Conservation (phyloP, 2,113 vertebrate genomes). For the Sus scrofa region DNA sequence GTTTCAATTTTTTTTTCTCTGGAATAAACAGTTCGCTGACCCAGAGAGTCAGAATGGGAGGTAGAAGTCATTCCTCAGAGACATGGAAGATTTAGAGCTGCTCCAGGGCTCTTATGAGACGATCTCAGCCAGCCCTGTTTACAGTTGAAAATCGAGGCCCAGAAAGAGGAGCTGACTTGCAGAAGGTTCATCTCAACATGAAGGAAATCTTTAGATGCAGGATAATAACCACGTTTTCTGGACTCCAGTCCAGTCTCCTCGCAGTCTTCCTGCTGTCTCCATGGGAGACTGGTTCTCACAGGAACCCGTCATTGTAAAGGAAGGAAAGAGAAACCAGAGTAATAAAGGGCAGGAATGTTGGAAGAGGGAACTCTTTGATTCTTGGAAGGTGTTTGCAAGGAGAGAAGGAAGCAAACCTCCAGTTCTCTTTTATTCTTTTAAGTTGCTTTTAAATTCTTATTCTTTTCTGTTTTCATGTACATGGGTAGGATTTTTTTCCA, state of each 20-base stretch:
- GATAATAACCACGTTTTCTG: background rate
- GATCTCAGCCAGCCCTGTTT: background rate
- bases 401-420: background rate
- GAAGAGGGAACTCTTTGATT: background rate
- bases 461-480: slow-evolving; percentile 35
- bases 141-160: background rate
- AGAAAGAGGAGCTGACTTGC: background rate
- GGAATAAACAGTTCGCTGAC: background rate
- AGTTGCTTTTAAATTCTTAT: background rate
- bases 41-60: background rate
- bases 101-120: background rate
- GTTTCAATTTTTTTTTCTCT: background rate
- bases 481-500: background rate
- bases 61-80: background rate
- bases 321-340: background rate
- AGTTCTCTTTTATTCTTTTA: background rate
- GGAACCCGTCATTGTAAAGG: background rate
- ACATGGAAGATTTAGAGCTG: background rate
- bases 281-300: background rate
- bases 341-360: accelerated
- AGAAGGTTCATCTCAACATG: background rate
- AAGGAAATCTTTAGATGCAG: background rate
- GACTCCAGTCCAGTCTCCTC: background rate
- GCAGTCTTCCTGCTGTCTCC: background rate
- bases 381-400: background rate